Evolutionary conservation across 2,797 vertebrate species (phyloP).

Genomic region (Lacerta agilis): DNA sequence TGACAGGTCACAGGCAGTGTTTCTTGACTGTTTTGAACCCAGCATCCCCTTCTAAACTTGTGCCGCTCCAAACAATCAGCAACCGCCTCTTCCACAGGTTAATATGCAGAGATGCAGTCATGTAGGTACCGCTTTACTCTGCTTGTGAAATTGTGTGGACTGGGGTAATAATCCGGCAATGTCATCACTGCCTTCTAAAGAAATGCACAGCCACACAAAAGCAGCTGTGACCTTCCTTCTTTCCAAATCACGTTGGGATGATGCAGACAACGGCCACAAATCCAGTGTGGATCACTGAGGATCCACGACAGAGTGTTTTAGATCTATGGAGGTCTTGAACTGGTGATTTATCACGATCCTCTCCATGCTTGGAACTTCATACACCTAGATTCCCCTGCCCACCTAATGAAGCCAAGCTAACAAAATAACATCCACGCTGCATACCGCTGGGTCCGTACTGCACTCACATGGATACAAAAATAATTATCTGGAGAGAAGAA

Average conservation of each 20-base stretch:
- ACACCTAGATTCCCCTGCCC: background rate
- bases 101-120: background rate
- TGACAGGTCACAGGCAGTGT: too few species aligned
- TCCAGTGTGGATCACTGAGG: background rate
- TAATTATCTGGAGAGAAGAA: constrained; percentile 7
- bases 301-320: background rate
- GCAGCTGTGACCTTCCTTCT: background rate
- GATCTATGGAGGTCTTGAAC: background rate
- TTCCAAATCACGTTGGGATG: background rate
- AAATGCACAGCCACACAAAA: background rate
- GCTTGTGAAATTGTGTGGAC: background rate
- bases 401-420: constrained; percentile 3
- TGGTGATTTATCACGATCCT: background rate
- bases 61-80: background rate
- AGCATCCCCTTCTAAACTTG: background rate
- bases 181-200: background rate
- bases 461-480: background rate
- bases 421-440: background rate
- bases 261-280: background rate
- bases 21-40: background rate
- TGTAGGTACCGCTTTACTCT: background rate
- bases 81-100: background rate
- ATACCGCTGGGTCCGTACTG: background rate
- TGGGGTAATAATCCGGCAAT: background rate
- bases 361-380: background rate